These are phyloP conservation scores for Trematocara stigmaticum DNA, from an alignment of 2,113 vertebrate genomes.

Conservation along the genomic window DNA sequence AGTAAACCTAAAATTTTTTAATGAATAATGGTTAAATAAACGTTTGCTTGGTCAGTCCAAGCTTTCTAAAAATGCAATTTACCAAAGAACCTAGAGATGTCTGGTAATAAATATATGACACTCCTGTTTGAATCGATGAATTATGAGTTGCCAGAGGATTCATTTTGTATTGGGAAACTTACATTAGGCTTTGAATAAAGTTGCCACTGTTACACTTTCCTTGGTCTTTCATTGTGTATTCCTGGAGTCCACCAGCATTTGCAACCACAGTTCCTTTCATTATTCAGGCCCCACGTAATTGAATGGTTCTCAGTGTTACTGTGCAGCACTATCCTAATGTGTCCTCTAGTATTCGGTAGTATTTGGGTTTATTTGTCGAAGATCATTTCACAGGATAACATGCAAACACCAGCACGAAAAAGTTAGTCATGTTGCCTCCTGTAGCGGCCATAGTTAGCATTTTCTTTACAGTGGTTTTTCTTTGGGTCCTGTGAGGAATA, in stretches of 20 bases:
- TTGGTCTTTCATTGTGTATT: neutral
- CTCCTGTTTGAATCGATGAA: neutral
- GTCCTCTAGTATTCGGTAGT: neutral
- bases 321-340: neutral
- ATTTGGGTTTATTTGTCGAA: neutral
- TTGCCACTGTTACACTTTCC: neutral
- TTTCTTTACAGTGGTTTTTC: neutral
- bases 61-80: neutral
- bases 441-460: neutral
- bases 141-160: neutral
- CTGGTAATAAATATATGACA: neutral
- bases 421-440: neutral
- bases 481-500: neutral
- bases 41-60: neutral
- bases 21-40: neutral
- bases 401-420: rapidly evolving
- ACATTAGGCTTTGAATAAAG: neutral
- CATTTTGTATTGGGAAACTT: neutral
- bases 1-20: rapidly evolving
- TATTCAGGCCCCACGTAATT: neutral
- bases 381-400: neutral
- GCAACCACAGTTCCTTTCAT: neutral
- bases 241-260: neutral
- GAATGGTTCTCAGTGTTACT: neutral
- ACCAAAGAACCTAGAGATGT: neutral